Evolutionary conservation across 2,797 vertebrate species (phyloP), one percentile per base, ranked within the genome.

Genomic region (Peromyscus nudipes): DNA sequence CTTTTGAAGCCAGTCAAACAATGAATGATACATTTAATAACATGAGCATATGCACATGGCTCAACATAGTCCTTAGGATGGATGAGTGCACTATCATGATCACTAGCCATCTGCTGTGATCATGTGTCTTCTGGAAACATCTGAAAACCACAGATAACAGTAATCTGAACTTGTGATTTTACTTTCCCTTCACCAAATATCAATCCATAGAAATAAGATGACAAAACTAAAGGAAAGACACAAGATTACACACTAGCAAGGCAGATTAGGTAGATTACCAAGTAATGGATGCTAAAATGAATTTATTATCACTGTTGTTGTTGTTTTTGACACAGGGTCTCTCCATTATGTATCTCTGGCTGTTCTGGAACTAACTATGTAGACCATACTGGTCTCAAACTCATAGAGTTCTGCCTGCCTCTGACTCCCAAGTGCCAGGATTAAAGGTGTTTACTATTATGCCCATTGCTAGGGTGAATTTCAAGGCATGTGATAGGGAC

Each of bases 1-100:
- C 95, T 64, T 84, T 80, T 84, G n/a, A 21, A 94, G 31, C 14
- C 73, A 90, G 60, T 90, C 67, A 80, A 80, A 92, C 31, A 81
- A 37, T 37, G 19, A 57, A 6, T 57, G 49, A 12, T 69, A 43
- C 84, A 57, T 37, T 37, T 21, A 82, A 25, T 6, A 40, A 13
- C 11, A 93, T 46, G 43, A 46, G 43, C 10, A 27, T 21, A 19
- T 12, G 34, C 21, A 46, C 12, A 71, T 6, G 29, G 21, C 7
- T 77, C 40, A 52, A 29, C 2, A 62, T 23, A 40, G 46, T 79
- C 8, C 4, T 46, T 46, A 57, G n/a, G 12, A 27, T 29, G 46
- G 27, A 29, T 4, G 6, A 85, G 67, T 21, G 8, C 3, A 49
- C 40, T n/a, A 3, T 8, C 52, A 49, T 14, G 25, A 80, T 64